Percentiles rank a stretch among this genome's conserved stretches.
phyloP scores from a whole-genome alignment of 2,797 vertebrate species.

The Mus caroli region DNA sequence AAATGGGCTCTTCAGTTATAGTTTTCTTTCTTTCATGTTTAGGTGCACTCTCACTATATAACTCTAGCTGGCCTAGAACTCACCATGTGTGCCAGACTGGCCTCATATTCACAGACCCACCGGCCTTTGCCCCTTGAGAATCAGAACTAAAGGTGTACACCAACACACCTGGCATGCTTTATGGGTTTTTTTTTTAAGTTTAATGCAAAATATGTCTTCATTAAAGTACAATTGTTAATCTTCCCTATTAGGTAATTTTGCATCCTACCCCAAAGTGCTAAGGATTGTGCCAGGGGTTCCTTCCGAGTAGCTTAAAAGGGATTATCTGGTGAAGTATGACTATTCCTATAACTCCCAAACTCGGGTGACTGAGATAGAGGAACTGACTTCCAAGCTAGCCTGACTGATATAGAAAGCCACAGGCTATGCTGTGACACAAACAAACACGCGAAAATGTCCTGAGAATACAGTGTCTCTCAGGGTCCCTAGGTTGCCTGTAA shows the following conservation, averaged over 20 bases:
- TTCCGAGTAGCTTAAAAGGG: not conserved
- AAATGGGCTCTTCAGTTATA: not conserved
- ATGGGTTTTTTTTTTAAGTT: not conserved
- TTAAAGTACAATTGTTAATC: not conserved
- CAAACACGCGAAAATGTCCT: not conserved
- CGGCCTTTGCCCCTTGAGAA: not conserved
- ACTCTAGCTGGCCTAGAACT: not conserved
- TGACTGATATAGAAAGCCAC: not conserved
- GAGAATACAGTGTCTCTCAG: not conserved
- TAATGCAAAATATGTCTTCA: conserved; percentile 50
- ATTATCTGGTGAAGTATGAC: not conserved
- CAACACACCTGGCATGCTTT: not conserved
- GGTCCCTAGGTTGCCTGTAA: not conserved
- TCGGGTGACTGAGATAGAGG: no score
- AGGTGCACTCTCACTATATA: not conserved
- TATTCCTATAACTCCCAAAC: not conserved
- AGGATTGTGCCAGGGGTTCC: not conserved
- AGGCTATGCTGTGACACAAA: not conserved
- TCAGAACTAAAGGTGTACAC: not conserved
- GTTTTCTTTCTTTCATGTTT: not conserved
- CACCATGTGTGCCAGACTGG: not conserved
- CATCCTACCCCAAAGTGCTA: no score
- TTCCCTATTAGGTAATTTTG: not conserved
- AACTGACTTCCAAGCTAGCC: not conserved
- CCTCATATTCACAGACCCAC: not conserved